Percentiles rank a stretch among this genome's conserved stretches.
These are phyloP conservation scores for Petrolisthes manimaculis DNA, from an alignment of 2,888 invertebrate species.

Conservation along the genomic window DNA sequence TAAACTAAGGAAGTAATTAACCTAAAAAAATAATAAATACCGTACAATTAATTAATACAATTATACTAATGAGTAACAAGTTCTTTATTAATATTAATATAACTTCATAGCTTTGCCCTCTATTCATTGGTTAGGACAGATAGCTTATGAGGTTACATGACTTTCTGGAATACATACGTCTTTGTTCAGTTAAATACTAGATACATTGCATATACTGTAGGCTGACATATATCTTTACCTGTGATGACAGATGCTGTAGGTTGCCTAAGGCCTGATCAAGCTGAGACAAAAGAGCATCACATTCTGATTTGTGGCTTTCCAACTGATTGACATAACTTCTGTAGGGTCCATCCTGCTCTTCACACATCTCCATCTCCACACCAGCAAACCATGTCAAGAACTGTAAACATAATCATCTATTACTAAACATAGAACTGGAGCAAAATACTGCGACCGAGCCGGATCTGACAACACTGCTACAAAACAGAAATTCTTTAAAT, in stretches of 20 bases:
- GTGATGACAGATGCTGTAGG: slow-evolving; percentile 58
- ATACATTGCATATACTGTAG: background rate
- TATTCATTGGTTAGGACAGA: too few relatives aligned
- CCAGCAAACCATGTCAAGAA: slow-evolving; percentile 63
- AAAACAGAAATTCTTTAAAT: background rate
- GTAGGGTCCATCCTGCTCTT: slow-evolving; percentile 56
- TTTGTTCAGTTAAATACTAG: background rate
- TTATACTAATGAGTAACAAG: too few relatives aligned
- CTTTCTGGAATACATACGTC: too few relatives aligned
- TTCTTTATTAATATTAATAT: background rate
- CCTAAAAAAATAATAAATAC: background rate
- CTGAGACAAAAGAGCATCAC: slow-evolving; percentile 61
- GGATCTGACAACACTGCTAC: too few relatives aligned
- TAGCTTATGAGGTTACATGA: too few relatives aligned
- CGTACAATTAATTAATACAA: background rate
- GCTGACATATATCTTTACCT: slow-evolving; percentile 33
- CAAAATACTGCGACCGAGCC: too few relatives aligned
- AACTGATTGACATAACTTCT: slow-evolving; percentile 60
- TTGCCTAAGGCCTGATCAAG: slow-evolving; percentile 61
- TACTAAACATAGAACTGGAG: background rate
- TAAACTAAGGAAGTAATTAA: background rate
- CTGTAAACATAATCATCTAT: slow-evolving; percentile 13
- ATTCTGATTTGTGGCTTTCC: slow-evolving; percentile 53
- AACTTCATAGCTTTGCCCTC: background rate
- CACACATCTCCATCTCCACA: slow-evolving; percentile 57